phyloP scores from a whole-genome alignment of 1,140 invertebrate species.

The Aphis gossypii region DNA sequence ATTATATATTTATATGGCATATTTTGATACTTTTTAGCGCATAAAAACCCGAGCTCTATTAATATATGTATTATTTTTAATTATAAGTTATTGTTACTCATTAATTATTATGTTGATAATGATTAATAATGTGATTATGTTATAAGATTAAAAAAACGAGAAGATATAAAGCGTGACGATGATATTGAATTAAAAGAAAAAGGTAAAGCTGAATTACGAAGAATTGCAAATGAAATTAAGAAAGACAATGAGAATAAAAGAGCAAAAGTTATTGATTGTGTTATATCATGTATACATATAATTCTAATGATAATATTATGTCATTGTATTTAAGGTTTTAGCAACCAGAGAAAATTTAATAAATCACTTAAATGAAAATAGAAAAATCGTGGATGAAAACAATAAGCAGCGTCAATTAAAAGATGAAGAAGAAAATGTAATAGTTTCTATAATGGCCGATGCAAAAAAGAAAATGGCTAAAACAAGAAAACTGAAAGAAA shows the following conservation, averaged over 20 bases:
- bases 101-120: neutral
- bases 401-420: neutral
- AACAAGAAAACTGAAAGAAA: constrained; percentile 32
- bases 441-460: neutral
- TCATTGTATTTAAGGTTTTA: neutral
- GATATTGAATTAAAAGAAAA: constrained; percentile 24
- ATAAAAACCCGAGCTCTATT: too few species aligned
- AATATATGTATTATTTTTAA: too few species aligned
- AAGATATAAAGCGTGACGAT: neutral
- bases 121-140: too few species aligned
- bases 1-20: too few species aligned
- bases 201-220: constrained; percentile 8
- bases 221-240: constrained; percentile 9
- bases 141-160: constrained; percentile 9
- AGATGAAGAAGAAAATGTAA: constrained; percentile 10
- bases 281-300: too few species aligned
- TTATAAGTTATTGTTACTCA: neutral
- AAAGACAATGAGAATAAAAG: neutral
- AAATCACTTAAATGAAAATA: neutral
- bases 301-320: neutral
- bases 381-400: neutral
- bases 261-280: neutral
- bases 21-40: too few species aligned
- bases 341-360: neutral
- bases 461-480: constrained; percentile 1